phyloP scores from a whole-genome alignment of 2,113 vertebrate genomes.

The Drymodes brunneopygia region DNA sequence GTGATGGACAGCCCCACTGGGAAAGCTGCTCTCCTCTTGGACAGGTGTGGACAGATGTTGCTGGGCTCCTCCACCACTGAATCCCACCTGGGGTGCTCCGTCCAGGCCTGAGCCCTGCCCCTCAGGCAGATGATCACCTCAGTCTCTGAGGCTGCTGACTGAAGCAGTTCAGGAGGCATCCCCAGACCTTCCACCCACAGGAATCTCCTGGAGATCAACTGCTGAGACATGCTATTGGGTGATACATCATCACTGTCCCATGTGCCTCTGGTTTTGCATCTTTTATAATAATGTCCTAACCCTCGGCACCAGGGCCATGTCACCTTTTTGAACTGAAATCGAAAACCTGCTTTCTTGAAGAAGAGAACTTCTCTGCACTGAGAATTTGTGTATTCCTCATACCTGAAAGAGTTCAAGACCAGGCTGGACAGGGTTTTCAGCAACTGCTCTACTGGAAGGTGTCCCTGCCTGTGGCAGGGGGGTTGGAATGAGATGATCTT shows the following conservation, averaged over 20 bases:
- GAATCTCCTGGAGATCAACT: neutral
- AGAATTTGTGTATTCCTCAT: neutral
- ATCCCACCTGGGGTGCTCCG: neutral
- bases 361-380: neutral
- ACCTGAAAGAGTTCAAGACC: neutral
- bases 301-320: neutral
- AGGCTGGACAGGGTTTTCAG: neutral
- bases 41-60: neutral
- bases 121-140: neutral
- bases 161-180: neutral
- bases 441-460: neutral
- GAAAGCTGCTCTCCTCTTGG: neutral
- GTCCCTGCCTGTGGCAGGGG: neutral
- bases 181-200: neutral
- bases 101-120: neutral
- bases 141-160: neutral
- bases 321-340: neutral
- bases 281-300: neutral
- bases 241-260: neutral
- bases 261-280: neutral
- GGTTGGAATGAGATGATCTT: neutral
- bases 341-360: neutral
- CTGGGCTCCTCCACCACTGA: fast-evolving
- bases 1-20: neutral
- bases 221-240: neutral